Conservation (phyloP, 1,140 invertebrate genomes). For the Meteorus sp. region DNA sequence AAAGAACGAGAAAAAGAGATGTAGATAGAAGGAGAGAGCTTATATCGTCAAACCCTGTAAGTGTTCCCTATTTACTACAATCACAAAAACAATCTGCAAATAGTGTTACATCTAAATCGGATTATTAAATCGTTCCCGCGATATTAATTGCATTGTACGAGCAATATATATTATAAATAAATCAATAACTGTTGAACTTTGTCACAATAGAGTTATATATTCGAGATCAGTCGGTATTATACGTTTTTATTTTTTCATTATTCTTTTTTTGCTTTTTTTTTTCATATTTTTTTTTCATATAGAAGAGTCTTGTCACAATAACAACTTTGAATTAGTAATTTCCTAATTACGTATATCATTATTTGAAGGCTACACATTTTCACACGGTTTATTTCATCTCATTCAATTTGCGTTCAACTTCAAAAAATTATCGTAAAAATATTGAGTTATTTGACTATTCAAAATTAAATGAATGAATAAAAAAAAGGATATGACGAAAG, state of each 20-base stretch:
- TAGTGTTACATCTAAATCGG: slow-evolving; percentile 9
- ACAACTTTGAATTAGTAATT: too few species aligned
- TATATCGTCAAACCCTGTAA: too few species aligned
- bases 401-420: too few species aligned
- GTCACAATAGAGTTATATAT: slow-evolving; percentile 13
- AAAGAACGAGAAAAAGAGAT: too few species aligned
- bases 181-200: slow-evolving; percentile 17
- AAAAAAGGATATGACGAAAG: neutral
- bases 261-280: neutral
- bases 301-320: too few species aligned
- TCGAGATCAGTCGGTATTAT: slow-evolving; percentile 16
- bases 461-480: too few species aligned
- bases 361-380: too few species aligned
- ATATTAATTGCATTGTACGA: slow-evolving; percentile 15
- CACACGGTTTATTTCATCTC: too few species aligned
- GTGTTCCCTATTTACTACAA: slow-evolving; percentile 2
- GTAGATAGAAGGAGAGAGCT: too few species aligned
- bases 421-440: neutral
- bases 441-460: neutral
- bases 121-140: slow-evolving; percentile 20
- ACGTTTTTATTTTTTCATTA: too few species aligned
- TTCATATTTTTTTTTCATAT: too few species aligned
- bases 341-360: too few species aligned
- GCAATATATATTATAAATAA: slow-evolving; percentile 13
- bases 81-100: slow-evolving; percentile 4